Conservation (phyloP, 2,797 vertebrate species). For the Lepidocolaptes lacrymiger region DNA sequence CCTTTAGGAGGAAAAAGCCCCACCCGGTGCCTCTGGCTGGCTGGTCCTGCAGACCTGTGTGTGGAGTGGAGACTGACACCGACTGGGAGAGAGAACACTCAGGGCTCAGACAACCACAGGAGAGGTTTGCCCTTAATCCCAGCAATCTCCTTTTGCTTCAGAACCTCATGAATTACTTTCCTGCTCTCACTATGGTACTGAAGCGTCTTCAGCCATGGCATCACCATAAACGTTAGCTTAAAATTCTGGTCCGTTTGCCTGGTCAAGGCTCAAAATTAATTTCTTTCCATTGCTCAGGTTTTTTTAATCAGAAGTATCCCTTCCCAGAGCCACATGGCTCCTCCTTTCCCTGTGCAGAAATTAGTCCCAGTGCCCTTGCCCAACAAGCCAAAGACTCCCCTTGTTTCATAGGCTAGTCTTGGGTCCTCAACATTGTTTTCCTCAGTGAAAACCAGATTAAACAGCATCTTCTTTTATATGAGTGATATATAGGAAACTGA, state of each 20-base stretch:
- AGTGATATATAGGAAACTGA: neutral
- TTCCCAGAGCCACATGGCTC: neutral
- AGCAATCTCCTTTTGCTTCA: neutral
- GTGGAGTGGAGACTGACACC: neutral
- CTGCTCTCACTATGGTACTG: neutral
- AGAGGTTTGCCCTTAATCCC: neutral
- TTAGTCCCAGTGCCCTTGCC: neutral
- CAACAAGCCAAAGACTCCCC: neutral
- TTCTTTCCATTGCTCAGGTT: neutral
- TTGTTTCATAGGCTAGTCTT: neutral
- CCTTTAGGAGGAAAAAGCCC: neutral
- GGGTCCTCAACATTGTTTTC: neutral
- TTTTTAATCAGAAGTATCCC: neutral
- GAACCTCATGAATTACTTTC: neutral
- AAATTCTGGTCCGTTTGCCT: neutral
- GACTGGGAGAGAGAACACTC: neutral
- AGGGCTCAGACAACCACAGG: neutral
- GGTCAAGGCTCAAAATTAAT: neutral
- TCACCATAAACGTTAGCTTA: accelerated
- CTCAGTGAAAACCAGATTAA: neutral
- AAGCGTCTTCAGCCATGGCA: neutral
- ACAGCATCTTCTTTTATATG: neutral
- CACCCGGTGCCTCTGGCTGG: neutral
- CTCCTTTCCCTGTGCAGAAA: neutral
- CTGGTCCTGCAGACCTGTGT: neutral